These are phyloP conservation scores for Gymnobelideus leadbeateri DNA, from an alignment of 2,113 vertebrate species.

Conservation along the genomic window DNA sequence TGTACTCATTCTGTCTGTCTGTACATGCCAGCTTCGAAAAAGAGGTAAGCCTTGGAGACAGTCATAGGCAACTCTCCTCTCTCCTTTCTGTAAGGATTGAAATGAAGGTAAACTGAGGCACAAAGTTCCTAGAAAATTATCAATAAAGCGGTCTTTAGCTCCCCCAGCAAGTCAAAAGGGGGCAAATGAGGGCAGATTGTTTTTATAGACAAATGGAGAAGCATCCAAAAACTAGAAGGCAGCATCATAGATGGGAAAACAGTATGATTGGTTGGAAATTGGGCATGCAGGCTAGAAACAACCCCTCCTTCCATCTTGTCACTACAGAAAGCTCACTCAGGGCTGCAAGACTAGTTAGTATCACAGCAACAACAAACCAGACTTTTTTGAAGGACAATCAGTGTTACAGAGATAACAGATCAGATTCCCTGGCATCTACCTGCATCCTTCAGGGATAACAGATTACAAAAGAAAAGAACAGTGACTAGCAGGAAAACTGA, in stretches of 20 bases:
- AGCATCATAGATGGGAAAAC: background rate
- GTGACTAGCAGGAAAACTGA: background rate
- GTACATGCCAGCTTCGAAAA: conserved; percentile 28
- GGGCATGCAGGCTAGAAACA: background rate
- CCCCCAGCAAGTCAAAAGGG: background rate
- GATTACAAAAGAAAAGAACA: background rate
- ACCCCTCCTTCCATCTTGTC: background rate
- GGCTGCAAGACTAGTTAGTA: background rate
- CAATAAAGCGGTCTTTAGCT: background rate
- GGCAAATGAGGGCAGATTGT: background rate
- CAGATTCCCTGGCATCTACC: background rate
- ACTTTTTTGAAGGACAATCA: background rate
- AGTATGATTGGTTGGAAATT: background rate
- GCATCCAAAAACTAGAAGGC: background rate
- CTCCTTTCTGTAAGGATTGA: background rate
- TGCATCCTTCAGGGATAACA: background rate
- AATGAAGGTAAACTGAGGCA: background rate
- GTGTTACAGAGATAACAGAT: background rate
- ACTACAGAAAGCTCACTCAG: background rate
- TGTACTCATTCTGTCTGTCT: conserved; percentile 20
- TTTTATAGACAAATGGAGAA: background rate
- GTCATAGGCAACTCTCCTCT: background rate
- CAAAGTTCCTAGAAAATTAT: background rate
- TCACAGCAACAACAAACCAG: background rate
- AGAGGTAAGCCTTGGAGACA: conserved; percentile 62